These are phyloP conservation scores for Agelaius tricolor DNA, from an alignment of 2,113 vertebrate species.

Conservation along the genomic window DNA sequence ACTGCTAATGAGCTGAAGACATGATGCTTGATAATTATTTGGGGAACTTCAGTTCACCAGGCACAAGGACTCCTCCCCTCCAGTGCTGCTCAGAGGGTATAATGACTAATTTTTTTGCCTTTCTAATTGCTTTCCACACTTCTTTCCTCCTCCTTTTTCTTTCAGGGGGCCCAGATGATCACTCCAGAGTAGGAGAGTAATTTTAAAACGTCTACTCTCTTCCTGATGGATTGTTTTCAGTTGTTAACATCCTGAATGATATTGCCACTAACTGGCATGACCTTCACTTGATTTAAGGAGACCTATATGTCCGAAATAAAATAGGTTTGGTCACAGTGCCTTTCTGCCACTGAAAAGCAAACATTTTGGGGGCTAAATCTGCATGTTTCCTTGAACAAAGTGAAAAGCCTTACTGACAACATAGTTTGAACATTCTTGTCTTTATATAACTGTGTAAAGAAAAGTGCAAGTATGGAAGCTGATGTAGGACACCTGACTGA, in stretches of 20 bases:
- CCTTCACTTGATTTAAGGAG: conserved; percentile 41
- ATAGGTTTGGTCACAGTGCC: background rate
- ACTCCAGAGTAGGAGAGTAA: background rate
- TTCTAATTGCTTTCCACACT: conserved; percentile 33
- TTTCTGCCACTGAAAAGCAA: background rate
- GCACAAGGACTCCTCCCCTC: conserved; percentile 12
- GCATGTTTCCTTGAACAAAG: background rate
- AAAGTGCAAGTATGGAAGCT: background rate
- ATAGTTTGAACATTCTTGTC: background rate
- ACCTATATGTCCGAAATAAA: background rate
- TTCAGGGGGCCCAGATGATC: conserved; percentile 7
- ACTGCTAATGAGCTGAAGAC: conserved; percentile 48
- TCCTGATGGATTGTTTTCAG: conserved; percentile 16
- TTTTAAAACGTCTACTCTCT: background rate
- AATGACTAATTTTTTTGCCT: background rate
- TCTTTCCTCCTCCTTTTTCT: conserved; percentile 17
- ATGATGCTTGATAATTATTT: conserved; percentile 19
- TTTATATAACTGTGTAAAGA: background rate
- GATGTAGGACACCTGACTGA: background rate
- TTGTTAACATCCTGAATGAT: conserved; percentile 30
- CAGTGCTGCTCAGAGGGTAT: background rate
- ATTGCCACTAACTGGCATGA: background rate
- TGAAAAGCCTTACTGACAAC: background rate
- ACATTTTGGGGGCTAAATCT: background rate
- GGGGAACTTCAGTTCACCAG: background rate